Evolutionary conservation across 2,888 invertebrate genomes (phyloP).

Genomic region (Macaria liturata): DNA sequence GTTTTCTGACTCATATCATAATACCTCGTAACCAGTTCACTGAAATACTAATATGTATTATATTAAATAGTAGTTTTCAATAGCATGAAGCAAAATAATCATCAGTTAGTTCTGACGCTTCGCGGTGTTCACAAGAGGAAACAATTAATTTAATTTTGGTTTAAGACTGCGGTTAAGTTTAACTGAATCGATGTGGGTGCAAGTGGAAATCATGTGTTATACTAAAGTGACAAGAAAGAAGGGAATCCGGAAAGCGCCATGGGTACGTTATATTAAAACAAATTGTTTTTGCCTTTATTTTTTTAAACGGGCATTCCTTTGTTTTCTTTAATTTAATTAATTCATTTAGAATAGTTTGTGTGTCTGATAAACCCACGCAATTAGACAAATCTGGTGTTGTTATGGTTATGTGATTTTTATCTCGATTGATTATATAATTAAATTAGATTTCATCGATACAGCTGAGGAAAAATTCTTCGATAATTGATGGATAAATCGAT

Average conservation of each 20-base stretch:
- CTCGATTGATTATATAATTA: too few relatives aligned
- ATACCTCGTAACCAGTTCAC: slow-evolving; percentile 39
- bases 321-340: too few relatives aligned
- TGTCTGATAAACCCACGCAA: too few relatives aligned
- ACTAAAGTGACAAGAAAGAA: slow-evolving; percentile 18
- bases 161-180: slow-evolving; percentile 1
- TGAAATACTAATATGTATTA: slow-evolving; percentile 43
- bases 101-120: slow-evolving; percentile 49
- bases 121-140: slow-evolving; percentile 44
- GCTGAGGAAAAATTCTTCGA: too few relatives aligned
- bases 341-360: too few relatives aligned
- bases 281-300: neutral
- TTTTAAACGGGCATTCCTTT: neutral
- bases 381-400: too few relatives aligned
- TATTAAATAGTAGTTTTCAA: slow-evolving; percentile 51
- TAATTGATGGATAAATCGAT: too few relatives aligned
- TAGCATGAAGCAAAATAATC: slow-evolving; percentile 33
- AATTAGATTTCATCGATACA: too few relatives aligned
- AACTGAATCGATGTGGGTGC: slow-evolving; percentile 17
- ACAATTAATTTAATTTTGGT: slow-evolving; percentile 9
- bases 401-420: too few relatives aligned
- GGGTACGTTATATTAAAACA: slow-evolving; percentile 15
- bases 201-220: slow-evolving; percentile 27
- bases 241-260: slow-evolving; percentile 9
- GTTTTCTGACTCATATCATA: slow-evolving; percentile 43